These are phyloP conservation scores for Petrocephalus microphthalmus DNA, from an alignment of 2,113 vertebrate genomes.

Conservation along the genomic window DNA sequence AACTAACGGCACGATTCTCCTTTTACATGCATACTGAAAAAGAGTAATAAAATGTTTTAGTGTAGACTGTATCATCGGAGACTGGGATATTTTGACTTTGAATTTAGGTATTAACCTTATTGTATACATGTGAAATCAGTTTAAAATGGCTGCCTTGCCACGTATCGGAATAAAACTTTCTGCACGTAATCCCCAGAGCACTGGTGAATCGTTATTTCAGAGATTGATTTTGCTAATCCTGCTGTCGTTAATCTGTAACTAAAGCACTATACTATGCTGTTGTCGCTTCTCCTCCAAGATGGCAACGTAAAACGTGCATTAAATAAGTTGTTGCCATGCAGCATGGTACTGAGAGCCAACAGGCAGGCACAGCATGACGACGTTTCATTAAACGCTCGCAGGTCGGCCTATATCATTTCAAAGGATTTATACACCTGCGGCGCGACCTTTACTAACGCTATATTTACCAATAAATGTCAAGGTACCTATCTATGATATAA, in stretches of 20 bases:
- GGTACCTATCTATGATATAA: background rate
- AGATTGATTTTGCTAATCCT: slow-evolving; percentile 28
- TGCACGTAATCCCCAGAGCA: background rate
- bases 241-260: slow-evolving; percentile 21
- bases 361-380: background rate
- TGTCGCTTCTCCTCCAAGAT: slow-evolving; percentile 44
- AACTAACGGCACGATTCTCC: background rate
- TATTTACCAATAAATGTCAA: slow-evolving; percentile 12
- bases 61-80: background rate
- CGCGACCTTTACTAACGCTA: background rate
- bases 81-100: background rate
- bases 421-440: background rate
- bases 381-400: background rate
- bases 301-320: slow-evolving; percentile 34
- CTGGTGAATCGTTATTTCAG: slow-evolving; percentile 19
- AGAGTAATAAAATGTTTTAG: background rate
- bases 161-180: background rate
- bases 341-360: background rate
- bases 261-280: slow-evolving; percentile 27
- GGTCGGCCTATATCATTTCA: background rate
- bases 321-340: slow-evolving; percentile 37
- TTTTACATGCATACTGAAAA: background rate
- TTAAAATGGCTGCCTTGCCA: background rate
- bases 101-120: background rate
- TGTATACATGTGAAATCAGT: background rate